Evolutionary conservation across 2,113 vertebrate species (phyloP).

Genomic region (Muntiacus muntjak): DNA sequence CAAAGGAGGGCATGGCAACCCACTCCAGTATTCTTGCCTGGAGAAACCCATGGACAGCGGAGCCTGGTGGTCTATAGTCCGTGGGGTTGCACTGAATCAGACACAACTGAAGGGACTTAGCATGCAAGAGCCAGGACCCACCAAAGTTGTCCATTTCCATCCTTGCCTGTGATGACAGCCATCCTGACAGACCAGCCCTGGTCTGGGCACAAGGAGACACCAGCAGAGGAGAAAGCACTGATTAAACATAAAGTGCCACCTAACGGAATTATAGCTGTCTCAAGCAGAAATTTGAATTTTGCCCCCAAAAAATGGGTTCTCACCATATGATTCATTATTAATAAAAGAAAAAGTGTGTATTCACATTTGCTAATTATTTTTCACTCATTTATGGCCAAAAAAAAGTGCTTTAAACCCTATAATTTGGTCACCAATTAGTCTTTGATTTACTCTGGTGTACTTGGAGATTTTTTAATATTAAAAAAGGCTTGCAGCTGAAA

Average conservation of each 20-base stretch:
- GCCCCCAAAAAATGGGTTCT: conserved; percentile 52
- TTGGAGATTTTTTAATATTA: conserved; percentile 64
- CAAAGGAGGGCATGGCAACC: neutral
- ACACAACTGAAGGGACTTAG: neutral
- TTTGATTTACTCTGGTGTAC: conserved; percentile 81
- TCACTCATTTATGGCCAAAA: conserved; percentile 70
- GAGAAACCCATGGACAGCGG: neutral
- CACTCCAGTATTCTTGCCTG: neutral
- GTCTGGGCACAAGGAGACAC: neutral
- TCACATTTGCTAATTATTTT: conserved; percentile 76
- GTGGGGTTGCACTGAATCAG: neutral
- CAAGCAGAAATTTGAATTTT: conserved; percentile 49
- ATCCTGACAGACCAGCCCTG: neutral
- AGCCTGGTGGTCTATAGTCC: neutral
- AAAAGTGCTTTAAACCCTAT: conserved; percentile 75
- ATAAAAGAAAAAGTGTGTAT: conserved; percentile 77
- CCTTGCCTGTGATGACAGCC: neutral
- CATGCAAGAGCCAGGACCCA: neutral
- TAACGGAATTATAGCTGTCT: neutral
- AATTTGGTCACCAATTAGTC: conserved; percentile 84
- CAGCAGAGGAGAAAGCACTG: neutral
- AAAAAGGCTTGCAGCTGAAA: conserved; percentile 79
- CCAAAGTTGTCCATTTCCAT: neutral
- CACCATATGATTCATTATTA: conserved; percentile 74
- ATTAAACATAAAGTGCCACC: conserved; percentile 6